These are phyloP conservation scores for Anarsia innoxiella DNA, from an alignment of 2,888 invertebrate genomes.

Conservation along the genomic window DNA sequence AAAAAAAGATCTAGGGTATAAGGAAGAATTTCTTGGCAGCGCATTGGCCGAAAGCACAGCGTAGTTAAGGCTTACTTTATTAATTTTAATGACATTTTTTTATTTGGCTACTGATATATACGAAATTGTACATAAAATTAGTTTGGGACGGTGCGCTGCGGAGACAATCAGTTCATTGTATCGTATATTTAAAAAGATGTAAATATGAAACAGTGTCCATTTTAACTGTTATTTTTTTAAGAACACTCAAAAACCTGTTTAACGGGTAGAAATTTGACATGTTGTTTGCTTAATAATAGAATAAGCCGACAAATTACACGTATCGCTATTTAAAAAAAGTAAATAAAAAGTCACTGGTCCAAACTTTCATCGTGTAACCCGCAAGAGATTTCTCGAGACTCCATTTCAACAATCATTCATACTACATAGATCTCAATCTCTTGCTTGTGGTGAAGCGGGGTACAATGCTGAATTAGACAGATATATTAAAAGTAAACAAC, in stretches of 20 bases:
- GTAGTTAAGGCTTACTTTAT: slow-evolving; percentile 30
- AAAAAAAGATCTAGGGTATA: slow-evolving; percentile 38
- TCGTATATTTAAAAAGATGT: slow-evolving; percentile 56
- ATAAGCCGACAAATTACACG: too few species aligned
- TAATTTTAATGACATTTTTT: slow-evolving; percentile 23
- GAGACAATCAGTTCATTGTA: slow-evolving; percentile 40
- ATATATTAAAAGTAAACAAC: too few species aligned
- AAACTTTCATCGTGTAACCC: too few species aligned
- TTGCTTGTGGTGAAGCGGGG: too few species aligned
- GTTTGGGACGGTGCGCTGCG: slow-evolving; percentile 23
- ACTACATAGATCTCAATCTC: too few species aligned
- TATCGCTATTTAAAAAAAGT: too few species aligned
- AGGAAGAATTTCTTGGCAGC: slow-evolving; percentile 29
- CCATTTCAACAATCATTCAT: too few species aligned
- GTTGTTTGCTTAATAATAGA: too few species aligned
- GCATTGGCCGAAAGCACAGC: slow-evolving; percentile 23
- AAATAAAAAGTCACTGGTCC: too few species aligned
- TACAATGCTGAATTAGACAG: too few species aligned
- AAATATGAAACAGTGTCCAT: slow-evolving; percentile 67
- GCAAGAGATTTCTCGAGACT: too few species aligned
- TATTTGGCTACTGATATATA: slow-evolving; percentile 27
- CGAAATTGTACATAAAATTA: slow-evolving; percentile 48
- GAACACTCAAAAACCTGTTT: slow-evolving; percentile 44
- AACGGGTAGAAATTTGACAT: too few species aligned
- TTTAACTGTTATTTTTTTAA: slow-evolving; percentile 67